These are phyloP conservation scores for Bradypodion pumilum DNA, from an alignment of 2,797 vertebrate species.

Conservation along the genomic window DNA sequence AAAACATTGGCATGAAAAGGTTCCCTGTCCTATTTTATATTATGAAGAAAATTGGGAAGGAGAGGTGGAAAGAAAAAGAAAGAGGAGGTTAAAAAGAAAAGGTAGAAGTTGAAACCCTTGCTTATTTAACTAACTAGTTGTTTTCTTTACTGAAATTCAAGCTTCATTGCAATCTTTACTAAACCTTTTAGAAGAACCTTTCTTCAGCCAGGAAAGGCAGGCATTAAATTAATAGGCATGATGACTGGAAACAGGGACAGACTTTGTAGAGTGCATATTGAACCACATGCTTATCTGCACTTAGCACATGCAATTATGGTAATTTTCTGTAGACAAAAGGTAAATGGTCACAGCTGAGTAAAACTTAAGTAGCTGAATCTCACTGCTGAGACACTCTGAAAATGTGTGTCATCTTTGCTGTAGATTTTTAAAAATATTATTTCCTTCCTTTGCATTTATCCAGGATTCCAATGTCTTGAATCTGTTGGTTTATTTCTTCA, in stretches of 20 bases:
- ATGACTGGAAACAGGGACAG: slow-evolving; percentile 7
- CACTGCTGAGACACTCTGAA: slow-evolving; percentile 20
- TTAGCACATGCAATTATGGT: slow-evolving; percentile 25
- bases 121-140: slow-evolving; percentile 13
- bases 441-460: slow-evolving; percentile 12
- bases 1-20: neutral
- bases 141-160: slow-evolving; percentile 12
- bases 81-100: neutral
- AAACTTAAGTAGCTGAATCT: slow-evolving; percentile 18
- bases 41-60: neutral
- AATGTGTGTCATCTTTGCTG: neutral
- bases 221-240: slow-evolving; percentile 27
- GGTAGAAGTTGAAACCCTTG: neutral
- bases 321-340: slow-evolving; percentile 29
- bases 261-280: slow-evolving; percentile 3
- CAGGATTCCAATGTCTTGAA: neutral
- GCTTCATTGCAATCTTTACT: slow-evolving; percentile 8
- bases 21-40: neutral
- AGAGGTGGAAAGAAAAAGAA: neutral
- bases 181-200: neutral
- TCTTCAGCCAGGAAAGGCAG: neutral
- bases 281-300: slow-evolving; percentile 30
- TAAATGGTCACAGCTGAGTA: slow-evolving; percentile 24
- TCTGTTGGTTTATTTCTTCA: neutral
- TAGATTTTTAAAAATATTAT: slow-evolving; percentile 5